Evolutionary conservation across 1,140 invertebrate species (phyloP), one percentile per base, ranked within the genome.

Genomic region (Drosophila lini): DNA sequence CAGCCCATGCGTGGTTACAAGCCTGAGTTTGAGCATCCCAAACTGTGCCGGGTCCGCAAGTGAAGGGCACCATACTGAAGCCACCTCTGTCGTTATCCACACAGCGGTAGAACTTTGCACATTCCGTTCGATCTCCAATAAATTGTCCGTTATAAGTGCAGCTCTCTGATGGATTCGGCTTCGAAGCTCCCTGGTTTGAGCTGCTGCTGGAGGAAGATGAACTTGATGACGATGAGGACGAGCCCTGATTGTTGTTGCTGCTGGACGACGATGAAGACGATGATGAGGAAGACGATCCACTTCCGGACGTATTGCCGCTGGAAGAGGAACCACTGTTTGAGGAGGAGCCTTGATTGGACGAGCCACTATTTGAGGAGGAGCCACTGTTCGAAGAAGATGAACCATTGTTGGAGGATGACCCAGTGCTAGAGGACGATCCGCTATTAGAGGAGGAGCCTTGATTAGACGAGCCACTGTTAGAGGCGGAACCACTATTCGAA

Each of bases 21-120:
- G 93, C 93, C 67, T 93, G 91, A 34, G 94, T 93, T 41, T 94
- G 92, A 63, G 92, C 74, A 92, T 96, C 95, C 94, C 95, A 96
- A 22, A 94, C 94, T 6, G 95, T 96, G 34, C 94, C 94, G 60
- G 94, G 93, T 3, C 94, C 94, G 90, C 95, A 96, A 25, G 91
- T 91, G 91, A 95, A 96, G 53, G 95, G 93, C 84, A 95, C 95
- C 80, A 93, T 93, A 32, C 78, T 93, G 76, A 93, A 95, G 42
- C 93, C 93, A 7, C 93, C 94, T 60, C 93, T 91, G 28, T 94
- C 94, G 75, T 94, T 93, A 74, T 94, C 93, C 3, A 95, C 94
- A 83, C 95, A 96, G 57, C 95, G 93, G 80, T 95, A 95, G 81
- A 96, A 96, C 80, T 94, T 95, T 55, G 93, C 93, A 75, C 96